phyloP scores from a whole-genome alignment of 2,797 vertebrate genomes.

The Pseudochromis fuscus region DNA sequence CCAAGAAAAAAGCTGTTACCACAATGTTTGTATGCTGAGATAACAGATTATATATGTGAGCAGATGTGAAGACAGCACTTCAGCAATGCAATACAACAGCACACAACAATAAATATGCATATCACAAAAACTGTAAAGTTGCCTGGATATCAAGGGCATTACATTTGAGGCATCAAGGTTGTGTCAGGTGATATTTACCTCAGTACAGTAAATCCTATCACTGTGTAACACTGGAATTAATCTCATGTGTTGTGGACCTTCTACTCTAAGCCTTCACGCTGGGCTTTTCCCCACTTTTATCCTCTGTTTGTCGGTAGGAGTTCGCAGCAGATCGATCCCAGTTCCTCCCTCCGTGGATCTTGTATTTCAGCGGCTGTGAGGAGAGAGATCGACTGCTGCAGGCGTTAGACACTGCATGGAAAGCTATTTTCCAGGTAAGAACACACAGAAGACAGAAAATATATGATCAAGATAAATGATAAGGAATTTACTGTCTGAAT shows the following conservation, averaged over 20 bases:
- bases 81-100: no score
- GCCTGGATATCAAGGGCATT: background rate
- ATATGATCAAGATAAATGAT: background rate
- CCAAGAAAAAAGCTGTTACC: no score
- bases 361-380: constrained; percentile 93
- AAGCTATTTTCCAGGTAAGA: constrained; percentile 90
- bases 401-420: constrained; percentile 86
- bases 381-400: constrained; percentile 92
- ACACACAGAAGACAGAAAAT: background rate
- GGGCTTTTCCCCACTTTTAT: background rate
- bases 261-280: background rate
- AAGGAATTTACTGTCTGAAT: background rate
- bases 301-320: constrained; percentile 83
- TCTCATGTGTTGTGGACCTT: background rate
- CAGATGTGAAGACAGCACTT: no score
- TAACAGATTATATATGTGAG: no score
- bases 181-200: no score
- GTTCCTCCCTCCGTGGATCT: constrained; percentile 92
- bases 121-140: background rate
- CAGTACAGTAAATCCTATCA: no score
- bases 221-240: background rate
- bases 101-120: no score
- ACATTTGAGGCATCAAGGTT: no score
- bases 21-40: no score
- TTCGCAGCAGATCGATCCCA: constrained; percentile 89